Conservation (phyloP, 1,140 invertebrate species). For the Atopsyche davidsoni region DNA sequence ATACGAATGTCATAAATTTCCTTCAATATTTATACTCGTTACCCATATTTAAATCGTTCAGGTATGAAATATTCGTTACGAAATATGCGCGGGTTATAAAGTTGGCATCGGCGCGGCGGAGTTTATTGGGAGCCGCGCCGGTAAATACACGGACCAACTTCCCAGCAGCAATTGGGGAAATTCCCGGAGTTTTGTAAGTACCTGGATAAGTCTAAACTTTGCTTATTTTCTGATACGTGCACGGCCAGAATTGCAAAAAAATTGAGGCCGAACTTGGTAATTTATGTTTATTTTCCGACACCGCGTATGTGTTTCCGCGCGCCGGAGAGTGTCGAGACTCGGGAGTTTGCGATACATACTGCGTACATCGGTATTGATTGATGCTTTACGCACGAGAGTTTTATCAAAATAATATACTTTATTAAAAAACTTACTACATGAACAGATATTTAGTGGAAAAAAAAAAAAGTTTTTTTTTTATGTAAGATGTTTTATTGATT, state of each 20-base stretch:
- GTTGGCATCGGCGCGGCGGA: conserved; percentile 18
- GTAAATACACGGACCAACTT: conserved; percentile 29
- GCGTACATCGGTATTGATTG: no score
- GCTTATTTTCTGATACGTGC: conserved; percentile 21
- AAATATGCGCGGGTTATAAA: conserved; percentile 23
- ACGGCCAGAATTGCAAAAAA: conserved; percentile 12
- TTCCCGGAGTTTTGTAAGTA: conserved; percentile 27
- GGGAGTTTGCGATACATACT: no score
- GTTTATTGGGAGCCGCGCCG: conserved; percentile 24
- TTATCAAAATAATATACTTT: no score
- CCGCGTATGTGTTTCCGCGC: no score
- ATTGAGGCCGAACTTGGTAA: conserved; percentile 1
- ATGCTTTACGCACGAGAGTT: no score
- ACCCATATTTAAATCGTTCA: conserved; percentile 19
- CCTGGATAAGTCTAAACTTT: conserved; percentile 21
- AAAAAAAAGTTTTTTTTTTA: no score
- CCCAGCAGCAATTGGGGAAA: conserved; percentile 28
- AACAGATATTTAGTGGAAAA: no score
- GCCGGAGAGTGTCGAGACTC: no score
- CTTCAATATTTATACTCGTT: conserved; percentile 1
- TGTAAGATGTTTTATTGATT: no score
- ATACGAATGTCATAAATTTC: not conserved
- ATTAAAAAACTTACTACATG: no score
- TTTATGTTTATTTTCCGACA: not conserved
- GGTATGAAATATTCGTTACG: conserved; percentile 20